Base-by-base conservation (phyloP, 2,113 vertebrate species). In the Crotalus viridis region DNA sequence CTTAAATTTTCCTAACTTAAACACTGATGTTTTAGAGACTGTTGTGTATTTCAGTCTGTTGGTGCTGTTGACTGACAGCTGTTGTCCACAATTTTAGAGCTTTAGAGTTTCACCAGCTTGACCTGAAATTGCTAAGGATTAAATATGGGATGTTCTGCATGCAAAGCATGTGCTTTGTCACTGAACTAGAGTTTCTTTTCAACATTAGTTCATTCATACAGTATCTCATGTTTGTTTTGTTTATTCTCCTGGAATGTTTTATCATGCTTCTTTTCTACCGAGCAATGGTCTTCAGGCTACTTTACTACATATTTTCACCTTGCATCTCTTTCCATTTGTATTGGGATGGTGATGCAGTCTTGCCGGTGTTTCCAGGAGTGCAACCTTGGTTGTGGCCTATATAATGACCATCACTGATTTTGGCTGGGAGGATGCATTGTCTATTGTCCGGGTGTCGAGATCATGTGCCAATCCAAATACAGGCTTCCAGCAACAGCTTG, bases 331-430 rank as follows among this genome's bases (percentile, higher is more conserved):
- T 57, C 56, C 89, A 9, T 39, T 57, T 94, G 22, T 3, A 15
- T 74, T 26, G 89, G 4, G 21, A 90, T 91, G 91, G 57, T 90
- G 28, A 2, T 91, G 17, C 96, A 99, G 99, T 97, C 98, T 99
- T 95, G 99, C 99, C 3, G 99, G 99, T 9, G 98, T 99, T 93
- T 99, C 99, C 85, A 98, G 99, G 91, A 99, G 99, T 0, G 99
- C 99, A 91, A 99, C 99, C 0, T 93, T 99, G 95, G 99, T 99
- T 92, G 98, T 99, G 9, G 99, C 99, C 4, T 99, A 99, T 95
- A 98, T 99, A 95, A 99, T 99, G 99, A 99, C 99, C 0, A 97
- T 99, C 97, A 99, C 99, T 0, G 97, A 98, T 55, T 97, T 99
- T 55, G 99, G 99, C 74, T 99, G 99, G 99, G 98, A 99, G 96